Conservation (phyloP, 2,113 vertebrate species). For the Pelecanus crispus region DNA sequence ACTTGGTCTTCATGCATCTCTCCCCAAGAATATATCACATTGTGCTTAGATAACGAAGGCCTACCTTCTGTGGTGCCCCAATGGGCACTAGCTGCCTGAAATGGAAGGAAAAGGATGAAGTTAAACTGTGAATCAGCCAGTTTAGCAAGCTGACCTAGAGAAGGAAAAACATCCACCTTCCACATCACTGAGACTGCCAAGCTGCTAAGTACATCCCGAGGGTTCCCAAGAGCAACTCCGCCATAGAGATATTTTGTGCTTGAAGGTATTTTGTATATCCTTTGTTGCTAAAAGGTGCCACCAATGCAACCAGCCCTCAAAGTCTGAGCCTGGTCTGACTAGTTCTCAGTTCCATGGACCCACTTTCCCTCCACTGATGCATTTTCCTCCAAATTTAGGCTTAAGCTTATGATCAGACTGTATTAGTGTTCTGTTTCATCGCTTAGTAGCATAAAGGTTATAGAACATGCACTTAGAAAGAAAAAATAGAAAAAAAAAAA, state of each 20-base stretch:
- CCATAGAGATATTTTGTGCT: neutral
- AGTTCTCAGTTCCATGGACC: neutral
- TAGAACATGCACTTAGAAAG: neutral
- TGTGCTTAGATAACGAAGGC: conserved; percentile 11
- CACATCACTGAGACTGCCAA: neutral
- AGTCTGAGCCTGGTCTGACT: neutral
- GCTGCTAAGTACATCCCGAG: neutral
- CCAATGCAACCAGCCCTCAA: neutral
- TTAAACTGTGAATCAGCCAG: conserved; percentile 15
- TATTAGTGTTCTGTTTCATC: neutral
- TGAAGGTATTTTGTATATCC: neutral
- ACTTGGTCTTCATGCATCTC: neutral
- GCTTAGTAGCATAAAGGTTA: neutral
- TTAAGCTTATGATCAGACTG: neutral
- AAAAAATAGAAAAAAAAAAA: neutral
- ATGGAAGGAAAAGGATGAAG: conserved; percentile 44
- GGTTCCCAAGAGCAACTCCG: neutral
- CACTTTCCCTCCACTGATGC: neutral
- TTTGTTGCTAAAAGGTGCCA: neutral
- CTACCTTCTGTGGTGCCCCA: conserved; percentile 42
- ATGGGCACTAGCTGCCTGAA: conserved; percentile 48
- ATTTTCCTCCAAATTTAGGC: neutral
- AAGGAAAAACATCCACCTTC: neutral
- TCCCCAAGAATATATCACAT: neutral
- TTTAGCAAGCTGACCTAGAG: conserved; percentile 2